Conservation (phyloP, 2,797 vertebrate genomes). For the Chanos chanos region DNA sequence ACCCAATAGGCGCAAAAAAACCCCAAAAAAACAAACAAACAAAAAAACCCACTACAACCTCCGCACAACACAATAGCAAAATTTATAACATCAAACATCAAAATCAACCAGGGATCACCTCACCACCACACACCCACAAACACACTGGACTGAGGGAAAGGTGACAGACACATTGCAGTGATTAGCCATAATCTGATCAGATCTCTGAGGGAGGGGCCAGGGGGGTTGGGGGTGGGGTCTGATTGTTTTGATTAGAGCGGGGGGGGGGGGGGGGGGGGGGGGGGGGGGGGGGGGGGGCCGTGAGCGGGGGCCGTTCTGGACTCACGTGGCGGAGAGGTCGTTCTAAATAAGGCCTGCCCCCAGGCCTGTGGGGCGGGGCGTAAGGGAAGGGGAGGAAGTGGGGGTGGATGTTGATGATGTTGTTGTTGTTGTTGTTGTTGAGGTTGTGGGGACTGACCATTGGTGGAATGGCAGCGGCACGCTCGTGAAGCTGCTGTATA, state of each 20-base stretch:
- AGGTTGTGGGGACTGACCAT: constrained; percentile 79
- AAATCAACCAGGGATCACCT: no score
- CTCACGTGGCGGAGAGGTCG: constrained; percentile 43
- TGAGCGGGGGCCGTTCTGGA: constrained; percentile 31
- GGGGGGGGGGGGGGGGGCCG: background rate
- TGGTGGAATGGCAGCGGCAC: constrained; percentile 90
- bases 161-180: background rate
- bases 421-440: constrained; percentile 36
- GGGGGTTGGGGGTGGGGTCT: background rate
- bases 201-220: background rate
- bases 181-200: background rate
- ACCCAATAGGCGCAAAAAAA: no score
- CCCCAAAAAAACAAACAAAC: constrained; percentile 13
- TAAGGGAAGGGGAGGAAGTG: background rate
- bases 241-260: background rate
- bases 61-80: constrained; percentile 3
- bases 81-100: no score
- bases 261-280: constrained; percentile 14
- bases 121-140: no score
- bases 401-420: no score
- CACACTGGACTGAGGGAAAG: background rate
- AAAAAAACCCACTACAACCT: constrained; percentile 6
- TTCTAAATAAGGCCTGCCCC: constrained; percentile 34
- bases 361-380: no score
- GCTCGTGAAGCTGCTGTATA: constrained; percentile 90